Conservation (phyloP, 2,888 invertebrate genomes). For the Chesias legatella region DNA sequence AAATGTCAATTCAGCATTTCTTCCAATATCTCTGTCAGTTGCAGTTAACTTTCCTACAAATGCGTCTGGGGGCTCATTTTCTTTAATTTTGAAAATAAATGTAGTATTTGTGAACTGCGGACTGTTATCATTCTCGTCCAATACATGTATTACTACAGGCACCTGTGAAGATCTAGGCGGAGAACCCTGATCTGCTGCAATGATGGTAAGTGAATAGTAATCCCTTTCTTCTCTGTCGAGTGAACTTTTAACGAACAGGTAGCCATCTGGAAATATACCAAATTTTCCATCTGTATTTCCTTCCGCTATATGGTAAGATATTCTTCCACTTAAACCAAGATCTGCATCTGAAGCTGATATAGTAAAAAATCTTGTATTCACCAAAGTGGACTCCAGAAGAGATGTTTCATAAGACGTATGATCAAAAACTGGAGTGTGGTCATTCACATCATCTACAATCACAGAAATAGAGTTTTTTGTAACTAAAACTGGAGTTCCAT, state of each 20-base stretch:
- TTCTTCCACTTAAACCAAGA: constrained; percentile 88
- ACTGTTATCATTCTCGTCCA: constrained; percentile 97
- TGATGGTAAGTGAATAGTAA: constrained; percentile 93
- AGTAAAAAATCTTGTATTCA: constrained; percentile 94
- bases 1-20: constrained; percentile 94
- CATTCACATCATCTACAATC: constrained; percentile 93
- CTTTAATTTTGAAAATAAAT: constrained; percentile 93
- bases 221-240: constrained; percentile 95
- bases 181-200: constrained; percentile 89
- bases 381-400: constrained; percentile 92
- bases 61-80: constrained; percentile 93
- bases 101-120: constrained; percentile 95
- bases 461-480: constrained; percentile 87
- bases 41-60: constrained; percentile 96
- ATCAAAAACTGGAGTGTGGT: constrained; percentile 96
- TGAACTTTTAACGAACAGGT: constrained; percentile 90
- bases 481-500: constrained; percentile 86
- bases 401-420: constrained; percentile 96
- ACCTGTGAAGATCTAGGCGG: constrained; percentile 91
- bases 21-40: constrained; percentile 92
- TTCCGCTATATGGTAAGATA: constrained; percentile 90
- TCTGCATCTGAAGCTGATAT: constrained; percentile 94
- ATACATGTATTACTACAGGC: constrained; percentile 94
- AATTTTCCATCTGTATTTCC: constrained; percentile 93
- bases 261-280: constrained; percentile 97